These are phyloP conservation scores for Crotalus helleri DNA, from an alignment of 2,113 vertebrate genomes.

Conservation along the genomic window DNA sequence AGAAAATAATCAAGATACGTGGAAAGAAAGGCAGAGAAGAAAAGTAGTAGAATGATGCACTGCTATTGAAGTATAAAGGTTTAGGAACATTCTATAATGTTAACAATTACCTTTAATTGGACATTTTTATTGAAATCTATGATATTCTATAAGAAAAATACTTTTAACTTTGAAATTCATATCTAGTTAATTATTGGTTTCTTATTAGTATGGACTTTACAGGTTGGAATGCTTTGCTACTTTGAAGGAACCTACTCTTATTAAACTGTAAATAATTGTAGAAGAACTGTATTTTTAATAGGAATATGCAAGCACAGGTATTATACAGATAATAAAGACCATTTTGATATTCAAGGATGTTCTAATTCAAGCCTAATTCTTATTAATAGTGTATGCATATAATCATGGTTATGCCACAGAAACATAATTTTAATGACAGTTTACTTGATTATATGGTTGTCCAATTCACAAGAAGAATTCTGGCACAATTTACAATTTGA, in stretches of 20 bases:
- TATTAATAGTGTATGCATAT: background rate
- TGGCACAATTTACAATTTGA: too few species aligned
- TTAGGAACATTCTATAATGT: background rate
- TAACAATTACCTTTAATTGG: background rate
- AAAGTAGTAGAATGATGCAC: background rate
- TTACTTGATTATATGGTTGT: too few species aligned
- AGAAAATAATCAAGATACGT: background rate
- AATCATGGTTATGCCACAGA: background rate
- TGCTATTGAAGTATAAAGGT: background rate
- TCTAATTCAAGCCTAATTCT: background rate
- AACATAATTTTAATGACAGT: background rate
- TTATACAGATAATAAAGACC: background rate
- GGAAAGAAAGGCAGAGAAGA: background rate
- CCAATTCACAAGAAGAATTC: too few species aligned
- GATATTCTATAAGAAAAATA: background rate
- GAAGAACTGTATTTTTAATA: too few species aligned
- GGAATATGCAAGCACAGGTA: too few species aligned
- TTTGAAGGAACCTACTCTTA: too few species aligned
- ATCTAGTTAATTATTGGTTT: too few species aligned
- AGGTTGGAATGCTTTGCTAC: too few species aligned
- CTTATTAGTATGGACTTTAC: too few species aligned
- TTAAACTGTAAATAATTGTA: too few species aligned
- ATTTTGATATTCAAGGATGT: background rate
- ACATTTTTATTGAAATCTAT: background rate
- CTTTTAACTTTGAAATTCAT: too few species aligned